These are phyloP conservation scores for Podotricha telesiphe DNA, from an alignment of 2,888 invertebrate genomes.

Conservation along the genomic window DNA sequence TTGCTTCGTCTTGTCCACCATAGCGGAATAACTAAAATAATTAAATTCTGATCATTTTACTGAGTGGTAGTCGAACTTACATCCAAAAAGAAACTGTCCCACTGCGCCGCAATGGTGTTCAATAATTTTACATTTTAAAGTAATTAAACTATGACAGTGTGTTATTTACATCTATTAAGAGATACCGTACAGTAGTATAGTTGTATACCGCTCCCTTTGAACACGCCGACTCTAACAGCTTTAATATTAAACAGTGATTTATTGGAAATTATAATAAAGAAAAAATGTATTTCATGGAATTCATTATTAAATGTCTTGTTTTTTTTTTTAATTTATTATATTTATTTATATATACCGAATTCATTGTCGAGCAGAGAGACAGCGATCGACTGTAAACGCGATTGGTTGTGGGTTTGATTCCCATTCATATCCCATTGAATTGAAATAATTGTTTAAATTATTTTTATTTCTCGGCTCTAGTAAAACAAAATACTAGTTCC, in stretches of 20 bases:
- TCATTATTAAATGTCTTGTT: slow-evolving; percentile 15
- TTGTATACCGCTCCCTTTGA: slow-evolving; percentile 43
- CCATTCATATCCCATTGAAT: no score
- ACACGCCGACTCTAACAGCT: slow-evolving; percentile 38
- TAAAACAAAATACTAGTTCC: no score
- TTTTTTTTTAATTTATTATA: no score
- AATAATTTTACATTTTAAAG: not conserved
- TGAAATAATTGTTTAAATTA: no score
- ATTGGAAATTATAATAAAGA: slow-evolving; percentile 28
- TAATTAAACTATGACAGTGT: not conserved
- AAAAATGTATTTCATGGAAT: slow-evolving; percentile 33
- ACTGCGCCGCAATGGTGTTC: no score
- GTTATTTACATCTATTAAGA: not conserved
- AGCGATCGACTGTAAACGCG: no score
- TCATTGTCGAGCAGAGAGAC: no score
- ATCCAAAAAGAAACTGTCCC: not conserved
- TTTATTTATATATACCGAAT: no score
- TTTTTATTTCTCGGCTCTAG: no score
- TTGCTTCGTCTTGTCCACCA: no score
- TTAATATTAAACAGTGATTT: slow-evolving; percentile 42
- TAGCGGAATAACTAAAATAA: no score
- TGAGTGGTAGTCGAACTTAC: not conserved
- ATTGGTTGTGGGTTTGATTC: no score
- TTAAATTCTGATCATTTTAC: not conserved
- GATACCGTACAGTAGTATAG: slow-evolving; percentile 37